Percentiles rank a stretch among this genome's conserved stretches.
Conservation (phyloP, 2,797 vertebrate genomes). For the Echeneis naucrates region DNA sequence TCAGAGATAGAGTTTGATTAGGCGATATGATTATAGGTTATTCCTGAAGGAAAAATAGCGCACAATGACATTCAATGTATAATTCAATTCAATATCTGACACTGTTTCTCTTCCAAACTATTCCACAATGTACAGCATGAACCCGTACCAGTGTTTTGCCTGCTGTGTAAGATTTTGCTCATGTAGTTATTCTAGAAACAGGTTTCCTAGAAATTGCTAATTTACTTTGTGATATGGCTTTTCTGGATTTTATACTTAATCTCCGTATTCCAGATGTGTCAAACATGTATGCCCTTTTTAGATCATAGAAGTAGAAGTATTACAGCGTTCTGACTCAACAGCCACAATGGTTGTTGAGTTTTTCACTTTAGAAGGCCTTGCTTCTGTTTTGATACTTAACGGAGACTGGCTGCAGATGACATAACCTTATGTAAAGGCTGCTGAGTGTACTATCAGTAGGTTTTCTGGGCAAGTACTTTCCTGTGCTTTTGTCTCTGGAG, state of each 20-base stretch:
- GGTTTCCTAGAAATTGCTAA: neutral
- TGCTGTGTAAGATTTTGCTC: too few relatives aligned
- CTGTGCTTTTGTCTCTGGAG: too few relatives aligned
- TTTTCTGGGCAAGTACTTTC: neutral
- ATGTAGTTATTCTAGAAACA: neutral
- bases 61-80: conserved; percentile 46
- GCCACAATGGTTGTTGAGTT: neutral
- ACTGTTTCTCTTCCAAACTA: neutral
- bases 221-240: neutral
- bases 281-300: neutral
- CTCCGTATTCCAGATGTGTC: neutral
- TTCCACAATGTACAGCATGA: neutral
- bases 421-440: neutral
- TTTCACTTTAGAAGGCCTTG: too few relatives aligned
- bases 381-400: neutral
- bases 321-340: neutral
- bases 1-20: conserved; percentile 7
- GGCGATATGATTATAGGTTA: conserved; percentile 49
- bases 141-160: neutral
- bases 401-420: neutral
- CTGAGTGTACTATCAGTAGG: neutral
- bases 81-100: neutral
- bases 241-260: neutral
- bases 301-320: neutral
- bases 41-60: conserved; percentile 47